Conservation (phyloP, 2,888 invertebrate species). For the Anticlea derivata region DNA sequence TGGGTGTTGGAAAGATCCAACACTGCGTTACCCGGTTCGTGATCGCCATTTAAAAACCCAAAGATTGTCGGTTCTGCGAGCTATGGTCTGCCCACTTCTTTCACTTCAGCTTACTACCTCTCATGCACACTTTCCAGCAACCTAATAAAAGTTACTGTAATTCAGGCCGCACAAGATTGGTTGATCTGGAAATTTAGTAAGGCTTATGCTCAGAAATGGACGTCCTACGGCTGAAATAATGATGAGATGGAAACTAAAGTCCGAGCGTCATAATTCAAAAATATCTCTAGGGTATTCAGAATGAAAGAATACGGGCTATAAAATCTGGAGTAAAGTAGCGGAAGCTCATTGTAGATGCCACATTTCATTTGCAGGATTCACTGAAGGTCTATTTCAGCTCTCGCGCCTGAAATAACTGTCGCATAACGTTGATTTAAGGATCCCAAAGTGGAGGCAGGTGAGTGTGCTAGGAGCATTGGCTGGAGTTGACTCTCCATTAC, state of each 20-base stretch:
- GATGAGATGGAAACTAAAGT: conserved; percentile 9
- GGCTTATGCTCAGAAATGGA: too few relatives aligned
- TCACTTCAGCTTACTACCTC: too few relatives aligned
- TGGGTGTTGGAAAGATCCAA: too few relatives aligned
- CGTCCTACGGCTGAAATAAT: too few relatives aligned
- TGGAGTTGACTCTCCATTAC: conserved; percentile 8
- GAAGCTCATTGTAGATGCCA: conserved; percentile 41
- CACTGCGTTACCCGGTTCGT: too few relatives aligned
- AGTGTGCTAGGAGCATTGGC: conserved; percentile 31
- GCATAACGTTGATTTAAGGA: conserved; percentile 69
- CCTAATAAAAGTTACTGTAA: too few relatives aligned
- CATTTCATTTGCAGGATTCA: conserved; percentile 66
- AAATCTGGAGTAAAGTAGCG: conserved; percentile 27
- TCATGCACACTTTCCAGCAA: too few relatives aligned
- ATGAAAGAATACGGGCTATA: conserved; percentile 16
- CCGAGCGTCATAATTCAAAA: conserved; percentile 13
- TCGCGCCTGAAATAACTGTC: conserved; percentile 73
- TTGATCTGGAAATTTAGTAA: too few relatives aligned
- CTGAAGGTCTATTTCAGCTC: conserved; percentile 62
- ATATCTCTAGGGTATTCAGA: conserved; percentile 10
- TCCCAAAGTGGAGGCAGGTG: conserved; percentile 45
- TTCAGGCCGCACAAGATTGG: too few relatives aligned
- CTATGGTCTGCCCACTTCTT: too few relatives aligned
- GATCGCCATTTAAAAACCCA: too few relatives aligned
- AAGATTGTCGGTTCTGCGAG: too few relatives aligned